Evolutionary conservation across 2,888 invertebrate genomes (phyloP), one percentile per base, ranked within the genome.

Genomic region (Phoenoteleia sp.): DNA sequence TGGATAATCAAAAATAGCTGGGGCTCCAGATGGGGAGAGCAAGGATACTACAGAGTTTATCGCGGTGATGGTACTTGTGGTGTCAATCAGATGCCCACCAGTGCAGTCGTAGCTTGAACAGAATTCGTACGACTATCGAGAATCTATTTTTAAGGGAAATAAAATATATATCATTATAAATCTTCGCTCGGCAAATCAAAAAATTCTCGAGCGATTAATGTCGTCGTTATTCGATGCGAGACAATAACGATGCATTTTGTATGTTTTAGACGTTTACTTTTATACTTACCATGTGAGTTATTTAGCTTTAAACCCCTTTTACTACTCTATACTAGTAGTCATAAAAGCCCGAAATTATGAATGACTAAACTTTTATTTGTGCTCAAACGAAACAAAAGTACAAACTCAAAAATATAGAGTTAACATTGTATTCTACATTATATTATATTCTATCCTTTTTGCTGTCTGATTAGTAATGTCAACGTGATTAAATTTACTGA

Each of bases 1-100:
- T 99, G 99, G 99, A 97, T 97, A 84, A 95, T 99, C 29, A 99
- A 99, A 95, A 99, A 99, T 94, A 98, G 98, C 11, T 99, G 99
- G 99, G 99, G 99, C 64, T 93, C 94, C 36, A 94, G 94, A 23
- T 99, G 99, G 99, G 99, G 99, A 42, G 98, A 98, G 94, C 96
- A 97, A 95, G 99, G 99, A 1, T 99, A 99, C 94, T 99, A 99
- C 94, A 95, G 98, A 87, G 97, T 99, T 74, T 99, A 96, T 94
- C 95, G 99, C 79, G 99, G 99, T 11, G 98, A 97, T 92, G 99
- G 99, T 77, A 98, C 98, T 0, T 99, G 99, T 93, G 99, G 99
- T 54, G 95, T 99, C 84, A 98, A 98, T 94, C 95, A 96, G 92
- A 98, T 98, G 97, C 97, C 98, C 19, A 97, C 98, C 71, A 98